Evolutionary conservation across 53 echinoderm and acorn worm genomes (phyloP), one percentile per base, ranked within the genome.

Genomic region (Holothuria scabra): DNA sequence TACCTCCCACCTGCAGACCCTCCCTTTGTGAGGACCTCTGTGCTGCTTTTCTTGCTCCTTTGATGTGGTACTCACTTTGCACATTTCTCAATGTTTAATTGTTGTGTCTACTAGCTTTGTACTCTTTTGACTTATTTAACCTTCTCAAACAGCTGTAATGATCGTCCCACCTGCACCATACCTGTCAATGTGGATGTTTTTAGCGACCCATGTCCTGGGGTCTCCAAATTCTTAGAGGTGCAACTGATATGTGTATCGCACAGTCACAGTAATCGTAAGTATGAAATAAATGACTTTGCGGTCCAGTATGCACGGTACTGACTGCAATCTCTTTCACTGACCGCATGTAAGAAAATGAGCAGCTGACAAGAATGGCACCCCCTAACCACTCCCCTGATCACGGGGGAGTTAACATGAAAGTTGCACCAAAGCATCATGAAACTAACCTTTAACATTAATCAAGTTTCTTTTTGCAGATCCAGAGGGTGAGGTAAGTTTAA

Each of bases 211-310:
- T 94, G 95, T 61, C 85, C 84, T 37, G 90, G 86, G 37, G 87
- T 85, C 46, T 69, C 65, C 59, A 94, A 94, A 78, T 94, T 92
- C 76, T 88, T 94, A 28, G 95, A 94, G 74, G 90, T 92, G 30
- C 28, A 74, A 19, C 91, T 91, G 49, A 11, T 12, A 21, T 91
- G 91, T 82, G 59, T 37, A 25, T 46, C 21, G 57, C 85, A 74
- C 26, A 85, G 85, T 85, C 58, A 38, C 56, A n/a, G 75, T 26
- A 76, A 88, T 83, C 83, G 86, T 89, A 89, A 89, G 89, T 89
- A 89, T 68, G 84, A 84, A 46, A 79, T 23, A 19, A 66, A 66
- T 78, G 83, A 84, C 88, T 20, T 79, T 33, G 79, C 32, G 60
- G 59, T 52, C 52, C 18, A 41, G 3, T 52, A 18, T 52, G 52